Conservation (phyloP, 2,888 invertebrate genomes). For the Trichopoda pennipes region DNA sequence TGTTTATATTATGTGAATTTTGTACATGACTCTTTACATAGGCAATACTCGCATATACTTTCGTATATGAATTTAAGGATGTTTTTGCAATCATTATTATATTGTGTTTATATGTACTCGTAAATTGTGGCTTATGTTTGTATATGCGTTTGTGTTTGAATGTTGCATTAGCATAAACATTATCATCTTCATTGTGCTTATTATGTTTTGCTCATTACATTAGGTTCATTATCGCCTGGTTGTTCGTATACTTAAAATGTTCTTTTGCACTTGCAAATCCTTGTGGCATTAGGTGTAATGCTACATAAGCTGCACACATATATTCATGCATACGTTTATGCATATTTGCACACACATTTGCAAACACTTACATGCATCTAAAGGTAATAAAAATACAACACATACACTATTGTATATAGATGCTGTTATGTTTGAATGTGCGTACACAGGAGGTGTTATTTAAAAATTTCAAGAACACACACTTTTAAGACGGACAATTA, state of each 20-base stretch:
- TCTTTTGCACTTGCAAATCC: slow-evolving; percentile 61
- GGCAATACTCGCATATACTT: not conserved
- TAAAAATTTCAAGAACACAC: too few species aligned
- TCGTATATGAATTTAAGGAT: not conserved
- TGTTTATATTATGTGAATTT: not conserved
- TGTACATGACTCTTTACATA: slow-evolving; percentile 3
- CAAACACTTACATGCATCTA: slow-evolving; percentile 24
- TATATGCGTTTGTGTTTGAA: slow-evolving; percentile 9
- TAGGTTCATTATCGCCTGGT: slow-evolving; percentile 59
- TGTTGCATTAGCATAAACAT: slow-evolving; percentile 62
- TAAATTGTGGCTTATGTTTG: not conserved
- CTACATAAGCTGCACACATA: slow-evolving; percentile 26
- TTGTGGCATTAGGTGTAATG: slow-evolving; percentile 61
- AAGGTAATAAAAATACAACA: not conserved
- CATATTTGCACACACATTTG: slow-evolving; percentile 7
- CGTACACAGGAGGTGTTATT: not conserved
- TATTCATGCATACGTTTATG: not conserved
- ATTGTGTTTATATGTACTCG: slow-evolving; percentile 10
- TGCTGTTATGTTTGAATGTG: not conserved
- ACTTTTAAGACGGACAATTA: too few species aligned
- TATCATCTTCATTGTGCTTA: slow-evolving; percentile 62
- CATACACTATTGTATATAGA: not conserved
- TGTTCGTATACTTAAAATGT: slow-evolving; percentile 53
- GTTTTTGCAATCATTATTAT: not conserved
- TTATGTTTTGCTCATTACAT: slow-evolving; percentile 60